Percentiles rank a stretch among this genome's conserved stretches.
phyloP scores from a whole-genome alignment of 2,888 invertebrate genomes.

The Tenthredo livida region DNA sequence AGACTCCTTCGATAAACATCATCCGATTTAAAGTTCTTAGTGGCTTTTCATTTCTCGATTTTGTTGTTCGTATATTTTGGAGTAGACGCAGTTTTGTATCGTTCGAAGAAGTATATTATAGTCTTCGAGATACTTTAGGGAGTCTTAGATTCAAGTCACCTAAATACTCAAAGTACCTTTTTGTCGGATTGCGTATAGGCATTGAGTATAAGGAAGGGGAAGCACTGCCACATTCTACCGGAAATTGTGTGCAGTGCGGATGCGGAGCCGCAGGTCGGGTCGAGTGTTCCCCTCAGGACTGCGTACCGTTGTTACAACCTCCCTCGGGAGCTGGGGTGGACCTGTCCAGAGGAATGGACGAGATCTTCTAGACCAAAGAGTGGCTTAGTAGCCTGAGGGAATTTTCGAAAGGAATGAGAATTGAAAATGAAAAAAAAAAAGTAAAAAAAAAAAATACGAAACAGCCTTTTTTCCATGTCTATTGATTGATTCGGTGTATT shows the following conservation, averaged over 20 bases:
- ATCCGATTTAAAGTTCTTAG: not conserved
- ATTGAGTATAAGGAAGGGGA: slow-evolving; percentile 84
- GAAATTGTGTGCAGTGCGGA: slow-evolving; percentile 86
- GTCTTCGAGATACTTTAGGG: not conserved
- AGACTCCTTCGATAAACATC: not conserved
- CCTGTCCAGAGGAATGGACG: slow-evolving; percentile 48
- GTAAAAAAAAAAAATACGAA: not conserved
- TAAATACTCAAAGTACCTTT: slow-evolving; percentile 1
- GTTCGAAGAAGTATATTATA: not conserved
- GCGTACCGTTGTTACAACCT: slow-evolving; percentile 71
- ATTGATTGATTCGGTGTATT: not conserved
- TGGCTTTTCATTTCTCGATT: not conserved
- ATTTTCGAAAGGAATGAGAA: not conserved
- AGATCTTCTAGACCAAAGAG: slow-evolving; percentile 13
- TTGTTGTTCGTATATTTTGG: not conserved
- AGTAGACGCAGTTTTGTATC: not conserved
- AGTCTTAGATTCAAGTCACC: not conserved
- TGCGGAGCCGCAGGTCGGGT: slow-evolving; percentile 81
- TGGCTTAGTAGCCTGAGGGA: slow-evolving; percentile 18
- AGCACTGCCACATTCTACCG: slow-evolving; percentile 84
- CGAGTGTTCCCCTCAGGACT: slow-evolving; percentile 74
- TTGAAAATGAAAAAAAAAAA: not conserved
- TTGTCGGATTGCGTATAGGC: slow-evolving; percentile 77
- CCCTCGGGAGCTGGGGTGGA: slow-evolving; percentile 62
- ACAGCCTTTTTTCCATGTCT: not conserved